Evolutionary conservation across 1,140 invertebrate genomes (phyloP), one percentile per base, ranked within the genome.

Genomic region (Conus ventricosus): DNA sequence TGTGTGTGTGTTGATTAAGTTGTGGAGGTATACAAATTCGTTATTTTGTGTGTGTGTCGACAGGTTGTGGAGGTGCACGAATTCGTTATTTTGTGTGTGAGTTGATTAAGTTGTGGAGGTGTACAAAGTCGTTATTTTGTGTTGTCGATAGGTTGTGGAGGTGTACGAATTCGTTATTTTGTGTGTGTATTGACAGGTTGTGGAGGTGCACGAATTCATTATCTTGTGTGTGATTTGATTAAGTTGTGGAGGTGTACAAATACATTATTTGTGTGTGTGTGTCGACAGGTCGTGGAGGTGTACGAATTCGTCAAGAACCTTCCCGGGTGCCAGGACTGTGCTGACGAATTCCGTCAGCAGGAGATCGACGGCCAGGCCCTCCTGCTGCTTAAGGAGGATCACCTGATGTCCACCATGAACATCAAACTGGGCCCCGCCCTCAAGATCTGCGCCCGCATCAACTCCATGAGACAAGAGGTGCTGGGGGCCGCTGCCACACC

Each of bases 281-380:
- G 39, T 39, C 3, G 39, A 5, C 91, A 95, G 94, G 96, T 96
- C 23, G 92, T 94, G 78, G 96, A 96, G 85, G 96, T 96, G n/a
- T 95, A 95, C 84, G 97, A 99, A 76, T 99, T 99, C 92, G 97
- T 99, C 89, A 96, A 97, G 87, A 97, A 97, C 90, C 96, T 99
- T 87, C 97, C 97, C 0, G 98, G 98, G 0, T 99, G 98, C 94
- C 96, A 97, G 2, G 97, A 98, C 92, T 99, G 99, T 93, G 98
- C 98, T 0, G 98, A 99, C 93, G 98, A 99, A 94, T 99, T 99
- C 96, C 96, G 97, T 1, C 97, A 97, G 85, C 98, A 99, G 94
- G 98, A 99, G 95, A 99, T 99, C 90, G 98, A 99, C 93, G 98
- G 98, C 0, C 98, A 99, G 94, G 98, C 98, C 10, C 95, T 99